Evolutionary conservation across 2,888 invertebrate species (phyloP), one percentile per base, ranked within the genome.

Genomic region (Hoplodrina blanda): DNA sequence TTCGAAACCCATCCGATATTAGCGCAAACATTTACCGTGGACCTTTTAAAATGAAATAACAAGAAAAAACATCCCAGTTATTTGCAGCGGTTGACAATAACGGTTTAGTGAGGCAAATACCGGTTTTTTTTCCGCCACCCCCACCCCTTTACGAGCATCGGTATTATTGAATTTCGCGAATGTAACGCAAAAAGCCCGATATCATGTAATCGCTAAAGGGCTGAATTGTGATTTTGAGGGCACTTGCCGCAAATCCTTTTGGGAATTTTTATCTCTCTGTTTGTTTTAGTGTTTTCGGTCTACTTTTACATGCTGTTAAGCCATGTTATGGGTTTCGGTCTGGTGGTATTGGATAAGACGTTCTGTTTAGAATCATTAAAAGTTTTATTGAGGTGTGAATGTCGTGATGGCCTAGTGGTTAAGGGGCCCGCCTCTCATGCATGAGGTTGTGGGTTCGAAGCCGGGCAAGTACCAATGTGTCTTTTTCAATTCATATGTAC

Each of bases 201-300:
- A 86, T 85, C 87, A 85, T 86, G 88, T 89, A 88, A 89, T 89
- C 87, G 86, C 80, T 78, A 82, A 85, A 88, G 86, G 86, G 84
- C 86, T 85, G 88, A 89, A 86, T 88, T 84, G 89, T 88, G 87
- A 88, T 89, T 87, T 85, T 82, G 87, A 85, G 83, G 86, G 86
- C 85, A 86, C 84, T 89, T 85, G 82, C 82, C 84, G 82, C 86
- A 83, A 83, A 85, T 80, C 83, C 87, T 85, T 86, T 87, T 81
- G 85, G 82, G 80, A 86, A 73, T 84, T 88, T 88, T 88, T 88
- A 88, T 88, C 83, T 85, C 82, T 87, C 87, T 88, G 88, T 88
- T 88, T 88, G 87, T 88, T 85, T 87, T 86, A 87, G 86, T 86
- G 86, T 81, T 81, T 72, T 84, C 69, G 73, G 83, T 30, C 76